phyloP scores from a whole-genome alignment of 2,888 invertebrate genomes.

The Eristalis tenax region DNA sequence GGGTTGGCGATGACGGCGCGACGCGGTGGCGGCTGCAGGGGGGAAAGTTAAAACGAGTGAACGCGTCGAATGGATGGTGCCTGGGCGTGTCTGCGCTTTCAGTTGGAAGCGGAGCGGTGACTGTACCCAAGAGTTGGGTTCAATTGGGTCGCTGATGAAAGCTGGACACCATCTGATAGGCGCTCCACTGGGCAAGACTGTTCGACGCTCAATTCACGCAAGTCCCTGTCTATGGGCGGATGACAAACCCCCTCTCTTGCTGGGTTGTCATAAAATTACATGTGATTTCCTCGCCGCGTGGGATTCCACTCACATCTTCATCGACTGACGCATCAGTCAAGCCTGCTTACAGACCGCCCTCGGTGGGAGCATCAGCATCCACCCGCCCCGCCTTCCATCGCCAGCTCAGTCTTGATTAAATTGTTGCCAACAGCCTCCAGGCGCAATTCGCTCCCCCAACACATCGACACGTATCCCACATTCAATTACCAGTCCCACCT shows the following conservation, averaged over 20 bases:
- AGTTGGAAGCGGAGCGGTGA: not conserved
- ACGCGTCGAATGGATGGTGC: not conserved
- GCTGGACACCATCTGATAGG: no score
- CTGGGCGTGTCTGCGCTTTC: not conserved
- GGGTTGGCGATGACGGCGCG: not conserved
- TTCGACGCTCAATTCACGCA: no score
- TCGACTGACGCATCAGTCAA: not conserved
- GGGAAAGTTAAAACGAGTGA: not conserved
- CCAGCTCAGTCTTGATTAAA: no score
- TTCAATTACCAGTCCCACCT: constrained; percentile 41
- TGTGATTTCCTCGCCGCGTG: not conserved
- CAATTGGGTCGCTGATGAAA: no score
- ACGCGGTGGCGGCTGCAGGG: not conserved
- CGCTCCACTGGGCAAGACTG: no score
- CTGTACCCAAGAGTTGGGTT: not conserved
- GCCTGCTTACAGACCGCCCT: not conserved
- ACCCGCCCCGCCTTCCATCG: not conserved
- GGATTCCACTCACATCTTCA: not conserved
- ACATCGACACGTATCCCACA: constrained; percentile 8
- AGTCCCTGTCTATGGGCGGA: no score
- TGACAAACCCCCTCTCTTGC: no score
- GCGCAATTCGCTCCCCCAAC: not conserved
- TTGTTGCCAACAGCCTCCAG: not conserved
- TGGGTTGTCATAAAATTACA: no score
- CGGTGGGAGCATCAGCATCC: not conserved